Evolutionary conservation across 2,113 vertebrate genomes (phyloP).

Genomic region (Lepus timidus): DNA sequence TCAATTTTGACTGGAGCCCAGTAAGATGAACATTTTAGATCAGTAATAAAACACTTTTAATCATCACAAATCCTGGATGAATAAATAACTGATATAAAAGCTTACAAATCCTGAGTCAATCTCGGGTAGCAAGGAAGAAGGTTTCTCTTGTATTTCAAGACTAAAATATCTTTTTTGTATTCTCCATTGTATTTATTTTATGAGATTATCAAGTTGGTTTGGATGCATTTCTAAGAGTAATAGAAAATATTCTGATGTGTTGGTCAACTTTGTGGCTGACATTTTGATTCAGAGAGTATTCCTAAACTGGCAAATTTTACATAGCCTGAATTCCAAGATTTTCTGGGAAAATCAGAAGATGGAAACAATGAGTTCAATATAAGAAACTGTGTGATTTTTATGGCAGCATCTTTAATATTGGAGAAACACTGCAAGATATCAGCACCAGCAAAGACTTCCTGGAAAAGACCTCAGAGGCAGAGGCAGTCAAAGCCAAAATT

Average conservation of each 20-base stretch:
- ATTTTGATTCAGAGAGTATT: neutral
- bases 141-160: neutral
- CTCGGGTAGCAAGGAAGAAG: neutral
- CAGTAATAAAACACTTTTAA: conserved; percentile 54
- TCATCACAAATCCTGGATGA: conserved; percentile 46
- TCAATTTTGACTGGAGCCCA: conserved; percentile 63
- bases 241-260: conserved; percentile 32
- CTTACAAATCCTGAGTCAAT: neutral
- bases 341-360: conserved; percentile 40
- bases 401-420: neutral
- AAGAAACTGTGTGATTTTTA: neutral
- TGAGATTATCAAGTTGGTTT: neutral
- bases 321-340: neutral
- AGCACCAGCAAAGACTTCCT: too few species aligned
- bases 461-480: too few species aligned
- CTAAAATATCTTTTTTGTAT: neutral
- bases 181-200: neutral
- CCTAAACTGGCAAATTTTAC: neutral
- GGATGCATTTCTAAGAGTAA: neutral
- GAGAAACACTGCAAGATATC: too few species aligned
- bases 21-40: conserved; percentile 63
- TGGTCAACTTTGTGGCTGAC: neutral
- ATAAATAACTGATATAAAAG: conserved; percentile 51
- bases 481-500: too few species aligned
- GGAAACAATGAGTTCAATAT: neutral